A percentile compares a stretch with the other conserved stretches of the same genome.
phyloP scores from a whole-genome alignment of 30 jellyfish, hydroid and myxozoan species.

The Turritopsis dohrnii region DNA sequence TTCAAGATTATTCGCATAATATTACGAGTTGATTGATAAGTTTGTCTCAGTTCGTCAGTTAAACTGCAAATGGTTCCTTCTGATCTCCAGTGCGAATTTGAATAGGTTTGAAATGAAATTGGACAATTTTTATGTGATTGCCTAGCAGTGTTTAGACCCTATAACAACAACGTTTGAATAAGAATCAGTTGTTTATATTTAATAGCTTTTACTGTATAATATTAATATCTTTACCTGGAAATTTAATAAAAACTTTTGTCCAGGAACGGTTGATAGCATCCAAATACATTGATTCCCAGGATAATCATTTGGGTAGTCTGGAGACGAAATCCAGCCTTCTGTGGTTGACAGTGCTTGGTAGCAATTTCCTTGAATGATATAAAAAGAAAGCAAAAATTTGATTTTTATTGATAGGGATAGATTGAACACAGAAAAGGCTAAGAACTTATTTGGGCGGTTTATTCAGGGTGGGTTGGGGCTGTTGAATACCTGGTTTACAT shows the following conservation, averaged over 20 bases:
- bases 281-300: conserved; percentile 55
- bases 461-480: no score
- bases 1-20: neutral
- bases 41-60: neutral
- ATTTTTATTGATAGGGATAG: conserved; percentile 40
- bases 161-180: neutral
- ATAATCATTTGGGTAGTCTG: conserved; percentile 48
- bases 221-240: neutral
- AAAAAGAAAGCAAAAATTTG: neutral
- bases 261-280: conserved; percentile 41
- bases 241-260: conserved; percentile 14
- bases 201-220: neutral
- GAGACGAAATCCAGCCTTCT: conserved; percentile 51
- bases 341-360: neutral
- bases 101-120: neutral
- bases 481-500: conserved; percentile 56
- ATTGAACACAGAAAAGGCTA: no score
- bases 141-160: neutral
- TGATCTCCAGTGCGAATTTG: neutral
- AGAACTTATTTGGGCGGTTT: no score
- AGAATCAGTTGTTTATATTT: neutral
- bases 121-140: neutral
- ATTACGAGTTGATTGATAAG: neutral
- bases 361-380: conserved; percentile 46
- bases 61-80: neutral